Evolutionary conservation across 1,140 invertebrate species (phyloP), one percentile per base, ranked within the genome.

Genomic region (Agrypnia vestita): DNA sequence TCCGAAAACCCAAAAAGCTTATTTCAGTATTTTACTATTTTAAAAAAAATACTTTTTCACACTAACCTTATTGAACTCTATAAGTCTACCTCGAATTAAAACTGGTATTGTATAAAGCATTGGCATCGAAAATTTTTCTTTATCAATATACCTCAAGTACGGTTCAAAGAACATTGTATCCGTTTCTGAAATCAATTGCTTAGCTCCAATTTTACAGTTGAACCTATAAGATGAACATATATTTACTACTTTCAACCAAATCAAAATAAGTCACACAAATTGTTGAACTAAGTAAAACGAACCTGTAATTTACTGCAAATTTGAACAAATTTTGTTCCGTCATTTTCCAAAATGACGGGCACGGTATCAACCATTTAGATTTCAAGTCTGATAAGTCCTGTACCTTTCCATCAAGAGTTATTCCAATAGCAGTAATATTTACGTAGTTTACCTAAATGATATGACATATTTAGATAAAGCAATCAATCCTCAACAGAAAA

Each of bases 61-160:
- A 35, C 15, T 80, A 44, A 82, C 80, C 75, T 85, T 85, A 84
- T 86, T 87, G 80, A 86, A 87, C 1, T 78, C 11, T 13, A 78
- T 61, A 10, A 82, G 76, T 86, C 78, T 83, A 78, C 87, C 90
- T n/a, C 78, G 84, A 19, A 91, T 85, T 80, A 90, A 85, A 13
- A 93, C 84, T 15, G 93, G 93, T 15, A 93, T 84, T 13, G 90
- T 85, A 84, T 91, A 90, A 35, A 93, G 85, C 77, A 88, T 82
- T 53, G 76, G 43, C 3, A 43, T 8, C 21, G 79, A 78, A 62
- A 69, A 56, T 69, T 83, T 81, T 4, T 35, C 87, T 53, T 86
- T 85, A n/a, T 90, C 85, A 64, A 77, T 86, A 84, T 88, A 91
- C 51, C 86, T 82, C 79, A 92, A 86, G 86, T 88, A 94, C n/a